Percentiles rank a stretch among this genome's conserved stretches.
phyloP scores from a whole-genome alignment of 2,113 vertebrate genomes.

The Pseudopodoces humilis region DNA sequence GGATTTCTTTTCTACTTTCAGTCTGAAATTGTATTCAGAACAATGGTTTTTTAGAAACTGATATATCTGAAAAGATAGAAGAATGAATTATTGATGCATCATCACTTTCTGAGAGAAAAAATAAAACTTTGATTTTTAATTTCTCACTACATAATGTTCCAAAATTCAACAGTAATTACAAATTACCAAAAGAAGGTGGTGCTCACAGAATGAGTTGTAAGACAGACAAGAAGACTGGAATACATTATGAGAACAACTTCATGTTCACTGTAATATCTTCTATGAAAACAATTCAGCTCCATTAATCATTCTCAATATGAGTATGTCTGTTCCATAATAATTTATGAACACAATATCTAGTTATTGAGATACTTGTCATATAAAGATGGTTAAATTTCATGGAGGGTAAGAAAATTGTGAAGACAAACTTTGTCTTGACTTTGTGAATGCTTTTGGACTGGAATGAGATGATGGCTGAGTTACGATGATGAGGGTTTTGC shows the following conservation, averaged over 20 bases:
- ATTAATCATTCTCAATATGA: not conserved
- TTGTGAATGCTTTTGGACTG: not conserved
- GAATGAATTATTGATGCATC: not conserved
- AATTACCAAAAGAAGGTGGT: not conserved
- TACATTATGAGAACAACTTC: not conserved
- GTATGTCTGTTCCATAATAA: not conserved
- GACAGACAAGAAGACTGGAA: not conserved
- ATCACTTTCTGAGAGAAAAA: not conserved
- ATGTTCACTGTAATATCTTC: not conserved
- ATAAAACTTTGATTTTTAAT: not conserved
- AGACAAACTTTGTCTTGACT: not conserved
- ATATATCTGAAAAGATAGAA: not conserved
- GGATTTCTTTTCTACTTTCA: not conserved
- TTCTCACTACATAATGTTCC: not conserved
- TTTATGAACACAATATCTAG: not conserved
- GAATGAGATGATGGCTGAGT: not conserved
- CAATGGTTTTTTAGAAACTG: not conserved
- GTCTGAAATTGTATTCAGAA: not conserved
- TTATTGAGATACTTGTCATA: not conserved
- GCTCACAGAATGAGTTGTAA: not conserved
- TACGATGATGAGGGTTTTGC: not conserved
- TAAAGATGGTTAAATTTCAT: not conserved
- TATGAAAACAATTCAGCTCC: not conserved
- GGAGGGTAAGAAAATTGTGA: not conserved
- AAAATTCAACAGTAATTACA: not conserved